Conservation (phyloP, 2,888 invertebrate species). For the Drosophila paramelanica region DNA sequence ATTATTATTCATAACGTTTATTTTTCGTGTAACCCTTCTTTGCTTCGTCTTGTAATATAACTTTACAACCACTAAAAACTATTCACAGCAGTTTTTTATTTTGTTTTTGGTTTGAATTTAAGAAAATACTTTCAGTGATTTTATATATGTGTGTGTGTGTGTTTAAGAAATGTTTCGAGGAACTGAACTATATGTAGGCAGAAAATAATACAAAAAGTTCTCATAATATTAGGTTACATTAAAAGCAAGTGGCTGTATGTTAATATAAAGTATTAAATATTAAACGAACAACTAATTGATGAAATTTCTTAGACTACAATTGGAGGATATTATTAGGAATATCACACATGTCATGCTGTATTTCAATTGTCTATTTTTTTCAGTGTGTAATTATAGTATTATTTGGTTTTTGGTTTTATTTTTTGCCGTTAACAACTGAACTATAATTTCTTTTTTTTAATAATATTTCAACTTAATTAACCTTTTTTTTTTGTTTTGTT, state of each 20-base stretch:
- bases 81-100: constrained; percentile 82
- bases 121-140: constrained; percentile 51
- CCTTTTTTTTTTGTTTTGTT: neutral
- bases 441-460: constrained; percentile 24
- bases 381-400: constrained; percentile 19
- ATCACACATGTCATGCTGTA: constrained; percentile 76
- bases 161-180: constrained; percentile 5
- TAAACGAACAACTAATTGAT: constrained; percentile 20
- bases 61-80: constrained; percentile 84
- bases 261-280: constrained; percentile 17
- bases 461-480: constrained; percentile 56
- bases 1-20: constrained; percentile 55
- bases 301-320: constrained; percentile 56
- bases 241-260: constrained; percentile 54
- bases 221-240: constrained; percentile 2
- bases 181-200: constrained; percentile 14
- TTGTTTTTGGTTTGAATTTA: constrained; percentile 44
- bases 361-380: constrained; percentile 11
- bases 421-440: constrained; percentile 16
- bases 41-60: constrained; percentile 55
- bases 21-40: constrained; percentile 25
- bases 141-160: constrained; percentile 13
- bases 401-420: constrained; percentile 9
- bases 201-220: constrained; percentile 6
- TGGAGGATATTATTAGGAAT: constrained; percentile 80